Evolutionary conservation across 1,140 invertebrate species (phyloP).

Genomic region (Babylonia areolata): DNA sequence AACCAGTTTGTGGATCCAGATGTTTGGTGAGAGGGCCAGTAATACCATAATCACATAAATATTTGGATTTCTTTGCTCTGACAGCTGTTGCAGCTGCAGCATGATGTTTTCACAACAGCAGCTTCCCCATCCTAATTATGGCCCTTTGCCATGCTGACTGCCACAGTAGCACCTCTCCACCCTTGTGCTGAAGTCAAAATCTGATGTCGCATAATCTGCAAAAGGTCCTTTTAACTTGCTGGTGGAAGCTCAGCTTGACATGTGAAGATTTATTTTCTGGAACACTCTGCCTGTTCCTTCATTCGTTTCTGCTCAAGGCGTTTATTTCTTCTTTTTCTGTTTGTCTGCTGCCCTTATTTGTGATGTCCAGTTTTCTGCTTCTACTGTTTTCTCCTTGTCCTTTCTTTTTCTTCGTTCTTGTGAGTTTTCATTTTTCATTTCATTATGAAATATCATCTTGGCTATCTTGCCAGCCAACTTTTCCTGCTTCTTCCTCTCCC

Average conservation of each 20-base stretch:
- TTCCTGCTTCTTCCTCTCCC: too few relatives aligned
- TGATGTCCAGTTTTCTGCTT: too few relatives aligned
- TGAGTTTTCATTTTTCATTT: too few relatives aligned
- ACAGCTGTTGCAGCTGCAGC: slow-evolving; percentile 43
- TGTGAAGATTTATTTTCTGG: too few relatives aligned
- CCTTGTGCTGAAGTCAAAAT: slow-evolving; percentile 29
- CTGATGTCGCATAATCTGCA: slow-evolving; percentile 25
- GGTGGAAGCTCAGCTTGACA: slow-evolving; percentile 38
- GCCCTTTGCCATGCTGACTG: slow-evolving; percentile 50
- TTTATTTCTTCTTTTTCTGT: too few relatives aligned
- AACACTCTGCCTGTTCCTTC: too few relatives aligned
- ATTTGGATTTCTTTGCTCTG: slow-evolving; percentile 28
- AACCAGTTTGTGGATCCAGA: background rate
- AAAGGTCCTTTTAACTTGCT: slow-evolving; percentile 50
- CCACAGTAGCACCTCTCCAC: slow-evolving; percentile 44
- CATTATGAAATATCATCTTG: too few relatives aligned
- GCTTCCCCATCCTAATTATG: slow-evolving; percentile 47
- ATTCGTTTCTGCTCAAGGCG: too few relatives aligned
- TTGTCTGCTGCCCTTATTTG: too few relatives aligned
- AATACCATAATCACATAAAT: slow-evolving; percentile 42
- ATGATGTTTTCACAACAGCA: slow-evolving; percentile 41
- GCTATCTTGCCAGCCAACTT: too few relatives aligned
- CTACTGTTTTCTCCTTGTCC: too few relatives aligned
- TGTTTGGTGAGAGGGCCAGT: background rate
- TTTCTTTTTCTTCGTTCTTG: too few relatives aligned